These are phyloP conservation scores for Nowickia ferox DNA, from an alignment of 2,888 invertebrate genomes.

Conservation along the genomic window DNA sequence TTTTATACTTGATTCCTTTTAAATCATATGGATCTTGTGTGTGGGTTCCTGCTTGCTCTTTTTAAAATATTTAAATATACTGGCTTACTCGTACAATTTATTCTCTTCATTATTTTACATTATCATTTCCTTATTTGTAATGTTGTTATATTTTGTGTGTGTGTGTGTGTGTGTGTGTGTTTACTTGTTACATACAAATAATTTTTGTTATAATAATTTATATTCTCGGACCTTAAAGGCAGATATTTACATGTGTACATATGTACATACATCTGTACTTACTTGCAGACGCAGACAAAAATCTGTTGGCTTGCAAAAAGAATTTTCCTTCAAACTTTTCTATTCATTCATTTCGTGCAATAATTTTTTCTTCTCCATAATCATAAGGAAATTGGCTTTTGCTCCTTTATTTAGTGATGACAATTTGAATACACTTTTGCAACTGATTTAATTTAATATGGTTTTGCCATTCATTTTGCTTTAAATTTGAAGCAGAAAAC, in stretches of 20 bases:
- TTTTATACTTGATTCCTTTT: no score
- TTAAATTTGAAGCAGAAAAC: slow-evolving; percentile 6
- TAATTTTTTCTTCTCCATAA: not conserved
- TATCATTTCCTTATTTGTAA: slow-evolving; percentile 15
- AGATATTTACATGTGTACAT: no score
- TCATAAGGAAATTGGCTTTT: slow-evolving; percentile 15
- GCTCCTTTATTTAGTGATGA: slow-evolving; percentile 6
- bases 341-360: not conserved
- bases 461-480: slow-evolving; percentile 23
- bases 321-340: not conserved
- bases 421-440: slow-evolving; percentile 36
- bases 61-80: slow-evolving; percentile 25
- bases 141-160: slow-evolving; percentile 9
- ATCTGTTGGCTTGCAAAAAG: not conserved
- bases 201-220: slow-evolving; percentile 27
- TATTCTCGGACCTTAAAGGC: slow-evolving; percentile 1
- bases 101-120: slow-evolving; percentile 19
- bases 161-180: no score
- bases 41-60: not conserved
- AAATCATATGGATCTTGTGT: no score
- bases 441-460: slow-evolving; percentile 16
- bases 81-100: slow-evolving; percentile 25
- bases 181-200: not conserved
- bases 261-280: no score
- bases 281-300: not conserved